These are phyloP conservation scores for Apodemus sylvaticus DNA, from an alignment of 2,113 vertebrate genomes.

Conservation along the genomic window DNA sequence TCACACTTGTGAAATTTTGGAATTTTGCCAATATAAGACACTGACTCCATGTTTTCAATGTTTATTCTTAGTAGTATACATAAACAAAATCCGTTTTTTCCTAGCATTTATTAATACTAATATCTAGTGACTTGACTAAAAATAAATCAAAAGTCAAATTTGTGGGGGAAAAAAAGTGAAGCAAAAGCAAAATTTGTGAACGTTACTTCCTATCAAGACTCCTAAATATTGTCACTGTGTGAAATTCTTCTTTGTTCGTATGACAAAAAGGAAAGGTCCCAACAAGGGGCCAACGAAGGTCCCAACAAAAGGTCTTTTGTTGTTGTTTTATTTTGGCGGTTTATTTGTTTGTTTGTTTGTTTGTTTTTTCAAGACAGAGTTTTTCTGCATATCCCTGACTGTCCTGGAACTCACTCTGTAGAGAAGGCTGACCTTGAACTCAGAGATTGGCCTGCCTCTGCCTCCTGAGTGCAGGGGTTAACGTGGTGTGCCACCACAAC, in stretches of 20 bases:
- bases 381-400: no score
- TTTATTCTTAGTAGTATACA: conserved; percentile 11
- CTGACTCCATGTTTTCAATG: conserved; percentile 4
- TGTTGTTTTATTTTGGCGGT: no score
- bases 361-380: no score
- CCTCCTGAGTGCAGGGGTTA: no score
- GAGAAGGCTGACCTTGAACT: no score
- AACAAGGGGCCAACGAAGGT: neutral
- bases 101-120: neutral
- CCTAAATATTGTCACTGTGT: neutral
- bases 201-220: neutral
- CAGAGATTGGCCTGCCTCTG: no score
- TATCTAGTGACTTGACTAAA: conserved; percentile 14
- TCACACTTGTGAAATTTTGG: conserved; percentile 72
- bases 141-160: neutral
- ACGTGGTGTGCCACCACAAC: no score
- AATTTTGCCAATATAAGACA: conserved; percentile 21
- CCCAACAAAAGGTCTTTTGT: no score
- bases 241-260: conserved; percentile 22
- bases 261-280: neutral
- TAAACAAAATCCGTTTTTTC: neutral
- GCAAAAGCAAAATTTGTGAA: neutral
- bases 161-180: neutral
- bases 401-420: no score
- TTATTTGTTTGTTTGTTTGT: no score